These are phyloP conservation scores for Junonia oenone DNA, from an alignment of 2,888 invertebrate genomes.

Conservation along the genomic window DNA sequence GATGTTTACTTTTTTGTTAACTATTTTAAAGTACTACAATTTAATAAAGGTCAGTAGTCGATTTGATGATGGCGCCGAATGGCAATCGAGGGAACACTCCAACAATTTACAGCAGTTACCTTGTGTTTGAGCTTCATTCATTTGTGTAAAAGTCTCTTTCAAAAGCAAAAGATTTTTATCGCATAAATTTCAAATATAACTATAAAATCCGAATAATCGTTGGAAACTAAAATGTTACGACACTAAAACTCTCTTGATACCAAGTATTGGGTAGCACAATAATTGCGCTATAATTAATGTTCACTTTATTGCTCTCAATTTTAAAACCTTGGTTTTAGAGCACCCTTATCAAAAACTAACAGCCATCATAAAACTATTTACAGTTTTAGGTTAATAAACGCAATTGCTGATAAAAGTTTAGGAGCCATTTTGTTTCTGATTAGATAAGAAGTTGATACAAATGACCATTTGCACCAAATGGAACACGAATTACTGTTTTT, in stretches of 20 bases:
- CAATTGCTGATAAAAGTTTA: constrained; percentile 32
- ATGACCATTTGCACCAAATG: neutral
- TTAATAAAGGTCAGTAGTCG: no score
- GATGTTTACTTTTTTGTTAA: no score
- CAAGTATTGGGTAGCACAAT: constrained; percentile 6
- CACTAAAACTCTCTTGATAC: no score
- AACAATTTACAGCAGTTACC: no score
- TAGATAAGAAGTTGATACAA: constrained; percentile 32
- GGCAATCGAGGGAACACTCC: no score
- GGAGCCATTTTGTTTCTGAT: constrained; percentile 38
- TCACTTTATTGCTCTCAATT: constrained; percentile 33
- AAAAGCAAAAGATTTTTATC: no score
- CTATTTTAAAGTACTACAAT: no score
- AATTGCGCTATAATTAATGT: constrained; percentile 27
- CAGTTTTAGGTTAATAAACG: constrained; percentile 39
- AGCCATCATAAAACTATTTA: constrained; percentile 40
- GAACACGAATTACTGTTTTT: neutral
- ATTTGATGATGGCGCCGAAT: no score
- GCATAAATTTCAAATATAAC: neutral
- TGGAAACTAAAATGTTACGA: neutral
- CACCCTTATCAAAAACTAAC: constrained; percentile 38
- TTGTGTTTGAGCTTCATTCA: no score
- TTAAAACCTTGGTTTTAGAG: constrained; percentile 34
- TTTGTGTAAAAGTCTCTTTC: no score
- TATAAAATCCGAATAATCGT: neutral